These are phyloP conservation scores for Platycercus adscitus DNA, from an alignment of 2,113 vertebrate species.

Conservation along the genomic window DNA sequence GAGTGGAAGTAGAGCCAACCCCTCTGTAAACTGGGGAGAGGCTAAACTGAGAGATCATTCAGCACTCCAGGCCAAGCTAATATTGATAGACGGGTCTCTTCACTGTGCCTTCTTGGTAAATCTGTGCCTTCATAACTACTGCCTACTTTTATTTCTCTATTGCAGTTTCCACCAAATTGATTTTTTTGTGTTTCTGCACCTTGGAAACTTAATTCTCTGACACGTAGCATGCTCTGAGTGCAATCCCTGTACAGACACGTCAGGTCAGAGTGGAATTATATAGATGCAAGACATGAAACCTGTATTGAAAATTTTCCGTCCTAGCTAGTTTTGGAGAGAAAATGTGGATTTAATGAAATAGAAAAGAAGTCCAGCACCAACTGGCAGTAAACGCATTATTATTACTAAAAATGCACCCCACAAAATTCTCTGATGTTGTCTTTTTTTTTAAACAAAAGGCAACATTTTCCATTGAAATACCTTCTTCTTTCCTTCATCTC, in stretches of 20 bases:
- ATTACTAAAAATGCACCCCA: neutral
- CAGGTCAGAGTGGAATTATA: slow-evolving; percentile 25
- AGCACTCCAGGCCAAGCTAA: neutral
- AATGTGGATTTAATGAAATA: neutral
- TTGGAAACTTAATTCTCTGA: slow-evolving; percentile 37
- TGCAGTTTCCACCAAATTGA: slow-evolving; percentile 9
- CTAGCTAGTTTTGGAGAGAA: neutral
- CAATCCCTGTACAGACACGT: neutral
- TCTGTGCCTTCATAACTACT: neutral
- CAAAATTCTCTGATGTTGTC: neutral
- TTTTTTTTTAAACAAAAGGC: neutral
- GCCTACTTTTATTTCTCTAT: neutral
- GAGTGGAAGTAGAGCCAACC: neutral
- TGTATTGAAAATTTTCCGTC: neutral
- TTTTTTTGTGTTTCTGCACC: slow-evolving; percentile 34
- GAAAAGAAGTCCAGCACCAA: neutral
- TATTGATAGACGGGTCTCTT: neutral
- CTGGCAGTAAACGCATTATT: neutral
- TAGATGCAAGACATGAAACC: neutral
- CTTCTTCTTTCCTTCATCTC: neutral
- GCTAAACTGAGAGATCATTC: neutral
- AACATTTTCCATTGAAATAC: neutral
- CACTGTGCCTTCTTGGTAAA: neutral
- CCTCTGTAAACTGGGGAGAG: neutral
- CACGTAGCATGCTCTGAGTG: slow-evolving; percentile 22